Conservation (phyloP, 2,888 invertebrate species). For the Lasioglossum zephyrum region DNA sequence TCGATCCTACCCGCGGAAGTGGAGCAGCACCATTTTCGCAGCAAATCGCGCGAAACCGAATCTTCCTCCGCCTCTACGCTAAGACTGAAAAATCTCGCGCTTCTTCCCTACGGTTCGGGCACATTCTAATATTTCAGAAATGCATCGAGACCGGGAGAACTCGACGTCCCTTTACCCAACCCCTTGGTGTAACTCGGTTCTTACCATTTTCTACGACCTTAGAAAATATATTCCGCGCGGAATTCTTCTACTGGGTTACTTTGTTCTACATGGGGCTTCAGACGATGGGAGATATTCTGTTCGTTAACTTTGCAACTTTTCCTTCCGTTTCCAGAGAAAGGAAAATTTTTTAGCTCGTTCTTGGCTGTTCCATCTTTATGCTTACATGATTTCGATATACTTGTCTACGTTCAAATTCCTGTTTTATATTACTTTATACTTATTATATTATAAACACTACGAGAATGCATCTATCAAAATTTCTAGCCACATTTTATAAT, state of each 20-base stretch:
- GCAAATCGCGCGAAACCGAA: constrained; percentile 16
- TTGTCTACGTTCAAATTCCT: not conserved
- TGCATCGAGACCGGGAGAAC: not conserved
- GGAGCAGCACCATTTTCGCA: not conserved
- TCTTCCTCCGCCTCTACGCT: constrained; percentile 8
- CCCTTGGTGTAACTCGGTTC: not conserved
- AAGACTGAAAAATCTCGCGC: constrained; percentile 16
- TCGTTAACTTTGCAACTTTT: not conserved
- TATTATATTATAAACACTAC: not conserved
- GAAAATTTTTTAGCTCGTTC: not conserved
- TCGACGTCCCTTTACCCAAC: constrained; percentile 3
- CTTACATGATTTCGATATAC: not conserved
- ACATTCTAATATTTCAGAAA: constrained; percentile 3
- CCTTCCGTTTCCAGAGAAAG: not conserved
- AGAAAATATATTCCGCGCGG: constrained; percentile 1
- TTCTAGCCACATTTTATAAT: no score
- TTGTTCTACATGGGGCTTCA: not conserved
- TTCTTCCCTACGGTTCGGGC: not conserved
- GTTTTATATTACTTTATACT: not conserved
- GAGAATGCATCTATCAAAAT: not conserved
- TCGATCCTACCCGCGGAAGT: constrained; percentile 12
- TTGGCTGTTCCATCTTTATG: not conserved
- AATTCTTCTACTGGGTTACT: constrained; percentile 5
- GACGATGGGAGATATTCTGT: not conserved
- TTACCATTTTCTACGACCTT: not conserved